Evolutionary conservation across 2,113 vertebrate genomes (phyloP).

Genomic region (Anas platyrhynchos): DNA sequence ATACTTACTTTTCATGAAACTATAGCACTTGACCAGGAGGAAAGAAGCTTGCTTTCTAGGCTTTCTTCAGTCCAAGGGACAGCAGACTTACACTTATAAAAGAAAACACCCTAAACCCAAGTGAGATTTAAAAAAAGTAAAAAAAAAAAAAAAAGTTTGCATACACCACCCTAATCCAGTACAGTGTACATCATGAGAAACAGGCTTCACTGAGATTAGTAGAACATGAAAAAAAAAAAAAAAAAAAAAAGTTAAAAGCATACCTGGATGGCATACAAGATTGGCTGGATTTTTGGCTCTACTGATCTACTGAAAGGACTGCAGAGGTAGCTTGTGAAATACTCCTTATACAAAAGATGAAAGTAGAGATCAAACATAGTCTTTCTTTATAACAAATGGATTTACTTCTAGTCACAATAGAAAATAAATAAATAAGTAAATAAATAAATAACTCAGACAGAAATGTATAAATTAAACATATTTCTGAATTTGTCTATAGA

Average conservation of each 20-base stretch:
- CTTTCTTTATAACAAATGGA: neutral
- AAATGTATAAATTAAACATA: neutral
- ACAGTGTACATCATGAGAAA: neutral
- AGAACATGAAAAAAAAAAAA: neutral
- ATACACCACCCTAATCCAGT: accelerated
- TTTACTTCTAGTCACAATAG: neutral
- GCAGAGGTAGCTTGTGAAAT: neutral
- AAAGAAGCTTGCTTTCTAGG: neutral
- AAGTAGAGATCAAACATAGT: neutral
- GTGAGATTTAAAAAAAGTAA: neutral
- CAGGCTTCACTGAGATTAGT: accelerated
- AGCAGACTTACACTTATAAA: neutral
- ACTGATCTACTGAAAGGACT: neutral
- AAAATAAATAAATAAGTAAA: neutral
- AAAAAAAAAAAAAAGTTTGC: neutral
- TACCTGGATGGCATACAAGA: neutral
- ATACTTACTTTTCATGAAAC: neutral
- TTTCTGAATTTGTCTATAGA: neutral
- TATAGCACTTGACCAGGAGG: neutral
- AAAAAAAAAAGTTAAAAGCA: neutral
- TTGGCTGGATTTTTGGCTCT: neutral
- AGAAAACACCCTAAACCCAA: neutral
- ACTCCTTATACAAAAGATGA: neutral
- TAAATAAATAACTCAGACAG: neutral
- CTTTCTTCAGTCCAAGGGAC: neutral